Conservation (phyloP, 2,797 vertebrate genomes). For the Coccyzus lansbergi region DNA sequence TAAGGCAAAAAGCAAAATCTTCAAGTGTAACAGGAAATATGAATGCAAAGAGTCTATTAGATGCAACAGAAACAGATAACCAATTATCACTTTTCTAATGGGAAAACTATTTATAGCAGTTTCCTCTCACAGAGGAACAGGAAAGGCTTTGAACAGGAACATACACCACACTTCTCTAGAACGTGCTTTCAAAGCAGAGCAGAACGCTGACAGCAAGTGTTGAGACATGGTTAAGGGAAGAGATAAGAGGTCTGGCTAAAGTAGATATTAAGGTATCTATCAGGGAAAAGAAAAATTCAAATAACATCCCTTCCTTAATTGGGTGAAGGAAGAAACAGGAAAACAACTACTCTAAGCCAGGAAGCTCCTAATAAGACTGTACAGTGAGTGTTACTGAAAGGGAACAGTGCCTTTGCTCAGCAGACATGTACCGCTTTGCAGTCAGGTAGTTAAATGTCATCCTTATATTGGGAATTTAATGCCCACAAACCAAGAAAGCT, state of each 20-base stretch:
- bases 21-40: not conserved
- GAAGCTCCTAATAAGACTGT: not conserved
- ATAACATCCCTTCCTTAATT: not conserved
- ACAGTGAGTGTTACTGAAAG: not conserved
- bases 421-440: not conserved
- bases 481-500: not conserved
- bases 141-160: slow-evolving; percentile 24
- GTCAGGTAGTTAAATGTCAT: not conserved
- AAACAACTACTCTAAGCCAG: not conserved
- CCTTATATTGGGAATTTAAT: not conserved
- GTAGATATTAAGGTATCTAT: not conserved
- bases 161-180: not conserved
- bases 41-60: not conserved
- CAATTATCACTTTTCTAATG: slow-evolving; percentile 6
- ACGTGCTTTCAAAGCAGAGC: not conserved
- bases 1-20: not conserved
- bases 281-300: not conserved
- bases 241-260: not conserved
- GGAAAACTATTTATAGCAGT: slow-evolving; percentile 14
- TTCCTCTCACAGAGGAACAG: slow-evolving; percentile 13
- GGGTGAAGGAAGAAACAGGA: not conserved
- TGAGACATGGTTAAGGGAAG: not conserved
- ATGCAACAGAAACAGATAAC: slow-evolving; percentile 19
- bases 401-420: not conserved
- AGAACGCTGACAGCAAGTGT: not conserved